Evolutionary conservation across 2,113 vertebrate genomes (phyloP).

Genomic region (Motacilla tschutschensis): DNA sequence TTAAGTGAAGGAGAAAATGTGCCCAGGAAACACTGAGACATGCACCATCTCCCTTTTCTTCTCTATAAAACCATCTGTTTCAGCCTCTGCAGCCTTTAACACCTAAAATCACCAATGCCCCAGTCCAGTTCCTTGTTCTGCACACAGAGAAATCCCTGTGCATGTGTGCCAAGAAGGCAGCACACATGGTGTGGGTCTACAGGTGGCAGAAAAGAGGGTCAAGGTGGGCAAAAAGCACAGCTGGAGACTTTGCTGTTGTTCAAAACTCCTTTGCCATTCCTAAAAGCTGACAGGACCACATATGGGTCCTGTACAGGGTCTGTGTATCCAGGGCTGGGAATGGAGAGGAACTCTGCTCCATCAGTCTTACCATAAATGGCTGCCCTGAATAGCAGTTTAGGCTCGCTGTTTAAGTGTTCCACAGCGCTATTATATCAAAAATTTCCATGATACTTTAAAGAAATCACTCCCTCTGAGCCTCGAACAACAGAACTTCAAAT

Average conservation of each 20-base stretch:
- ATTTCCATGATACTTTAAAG: background rate
- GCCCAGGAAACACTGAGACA: background rate
- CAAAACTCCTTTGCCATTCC: background rate
- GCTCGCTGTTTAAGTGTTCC: background rate
- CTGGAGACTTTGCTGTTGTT: background rate
- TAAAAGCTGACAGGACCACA: background rate
- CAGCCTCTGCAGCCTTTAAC: background rate
- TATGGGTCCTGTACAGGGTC: background rate
- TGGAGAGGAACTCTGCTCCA: background rate
- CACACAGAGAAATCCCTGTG: background rate
- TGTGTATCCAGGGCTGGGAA: background rate
- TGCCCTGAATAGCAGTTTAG: background rate
- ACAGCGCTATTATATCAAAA: background rate
- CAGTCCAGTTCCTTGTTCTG: background rate
- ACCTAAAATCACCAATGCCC: background rate
- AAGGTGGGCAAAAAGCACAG: background rate
- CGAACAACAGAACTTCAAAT: background rate
- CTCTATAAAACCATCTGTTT: background rate
- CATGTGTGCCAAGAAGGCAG: background rate
- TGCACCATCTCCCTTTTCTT: background rate
- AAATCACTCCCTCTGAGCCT: background rate
- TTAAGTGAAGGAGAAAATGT: background rate
- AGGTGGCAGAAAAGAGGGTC: background rate
- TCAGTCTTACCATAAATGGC: background rate
- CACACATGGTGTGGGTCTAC: accelerated